These are phyloP conservation scores for Tenualosa ilisha DNA, from an alignment of 2,797 vertebrate species.

Conservation along the genomic window DNA sequence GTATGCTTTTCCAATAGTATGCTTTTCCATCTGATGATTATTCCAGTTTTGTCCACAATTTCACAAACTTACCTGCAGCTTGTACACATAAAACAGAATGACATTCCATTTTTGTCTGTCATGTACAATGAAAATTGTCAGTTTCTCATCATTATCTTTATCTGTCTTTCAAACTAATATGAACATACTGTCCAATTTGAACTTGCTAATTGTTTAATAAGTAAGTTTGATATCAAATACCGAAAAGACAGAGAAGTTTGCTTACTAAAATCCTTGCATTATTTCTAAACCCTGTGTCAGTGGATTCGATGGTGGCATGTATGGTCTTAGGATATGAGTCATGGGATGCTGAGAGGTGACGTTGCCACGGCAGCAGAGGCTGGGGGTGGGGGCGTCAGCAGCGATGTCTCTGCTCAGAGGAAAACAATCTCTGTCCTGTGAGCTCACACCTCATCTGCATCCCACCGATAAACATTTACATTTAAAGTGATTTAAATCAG, in stretches of 20 bases:
- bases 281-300: neutral
- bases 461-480: constrained; percentile 82
- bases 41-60: neutral
- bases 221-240: neutral
- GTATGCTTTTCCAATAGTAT: neutral
- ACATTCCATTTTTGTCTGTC: neutral
- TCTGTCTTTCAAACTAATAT: neutral
- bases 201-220: too few relatives aligned
- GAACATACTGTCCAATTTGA: neutral
- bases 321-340: constrained; percentile 11
- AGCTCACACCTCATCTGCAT: constrained; percentile 67
- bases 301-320: neutral
- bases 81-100: neutral
- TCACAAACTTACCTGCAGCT: neutral
- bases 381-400: neutral
- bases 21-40: neutral
- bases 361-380: neutral
- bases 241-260: neutral
- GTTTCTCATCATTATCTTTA: neutral
- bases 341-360: neutral
- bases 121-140: neutral
- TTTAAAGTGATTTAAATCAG: constrained; percentile 82
- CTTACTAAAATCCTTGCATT: neutral
- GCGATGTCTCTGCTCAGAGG: constrained; percentile 53
- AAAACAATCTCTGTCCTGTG: constrained; percentile 68